Percentiles rank a stretch among this genome's conserved stretches.
phyloP scores from a whole-genome alignment of 1,140 invertebrate species.

The Drosophila malerkotliana region DNA sequence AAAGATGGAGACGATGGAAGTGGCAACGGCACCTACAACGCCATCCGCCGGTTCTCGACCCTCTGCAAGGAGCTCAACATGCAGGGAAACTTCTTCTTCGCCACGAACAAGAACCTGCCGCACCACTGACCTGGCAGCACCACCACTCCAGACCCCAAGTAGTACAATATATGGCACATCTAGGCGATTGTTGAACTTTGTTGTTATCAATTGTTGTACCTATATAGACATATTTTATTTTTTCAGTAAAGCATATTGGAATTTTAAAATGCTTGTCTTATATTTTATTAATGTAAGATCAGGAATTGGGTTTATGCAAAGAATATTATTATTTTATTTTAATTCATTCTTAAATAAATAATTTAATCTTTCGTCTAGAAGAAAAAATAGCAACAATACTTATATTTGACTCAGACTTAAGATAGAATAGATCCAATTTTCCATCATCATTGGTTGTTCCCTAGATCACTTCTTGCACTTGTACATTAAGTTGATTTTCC shows the following conservation, averaged over 20 bases:
- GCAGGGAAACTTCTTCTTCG: slow-evolving; percentile 79
- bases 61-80: slow-evolving; percentile 81
- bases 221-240: slow-evolving; percentile 53
- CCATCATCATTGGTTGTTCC: too few relatives aligned
- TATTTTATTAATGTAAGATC: not conserved
- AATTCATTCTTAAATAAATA: too few relatives aligned
- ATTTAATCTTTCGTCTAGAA: too few relatives aligned
- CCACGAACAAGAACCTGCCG: slow-evolving; percentile 76
- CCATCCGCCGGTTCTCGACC: slow-evolving; percentile 79
- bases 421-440: not conserved
- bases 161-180: slow-evolving; percentile 37
- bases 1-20: slow-evolving; percentile 53
- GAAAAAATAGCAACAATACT: slow-evolving; percentile 1
- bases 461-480: slow-evolving; percentile 84
- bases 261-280: not conserved
- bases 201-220: slow-evolving; percentile 20
- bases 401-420: not conserved
- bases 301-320: too few relatives aligned
- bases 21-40: slow-evolving; percentile 58
- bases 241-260: slow-evolving; percentile 45
- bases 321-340: too few relatives aligned
- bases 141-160: slow-evolving; percentile 3
- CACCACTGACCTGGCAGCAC: slow-evolving; percentile 48
- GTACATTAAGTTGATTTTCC: slow-evolving; percentile 91
- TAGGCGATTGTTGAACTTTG: slow-evolving; percentile 29